These are phyloP conservation scores for Spermophilus dauricus DNA, from an alignment of 2,113 vertebrate species.

Conservation along the genomic window DNA sequence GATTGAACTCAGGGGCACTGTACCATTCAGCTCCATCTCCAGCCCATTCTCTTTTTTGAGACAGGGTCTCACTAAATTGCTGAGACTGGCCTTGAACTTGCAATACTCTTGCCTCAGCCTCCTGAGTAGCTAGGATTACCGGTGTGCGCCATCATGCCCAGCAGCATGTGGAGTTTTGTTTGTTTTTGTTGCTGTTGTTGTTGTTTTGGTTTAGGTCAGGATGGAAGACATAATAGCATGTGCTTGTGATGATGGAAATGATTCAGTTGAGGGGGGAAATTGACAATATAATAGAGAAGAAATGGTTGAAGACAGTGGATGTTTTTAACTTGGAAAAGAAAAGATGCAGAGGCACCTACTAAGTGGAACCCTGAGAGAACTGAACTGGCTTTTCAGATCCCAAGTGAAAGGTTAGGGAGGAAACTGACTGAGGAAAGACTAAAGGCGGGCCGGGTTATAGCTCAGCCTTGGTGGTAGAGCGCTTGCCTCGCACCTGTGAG, in stretches of 20 bases:
- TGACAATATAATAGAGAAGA: neutral
- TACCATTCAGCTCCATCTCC: too few relatives aligned
- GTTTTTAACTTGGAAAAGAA: neutral
- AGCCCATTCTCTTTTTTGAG: too few relatives aligned
- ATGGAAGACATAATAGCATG: neutral
- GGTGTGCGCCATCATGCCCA: too few relatives aligned
- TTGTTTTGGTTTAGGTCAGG: neutral
- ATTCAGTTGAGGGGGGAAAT: neutral
- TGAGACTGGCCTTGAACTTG: too few relatives aligned
- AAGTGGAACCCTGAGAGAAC: neutral
- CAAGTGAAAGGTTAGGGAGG: neutral
- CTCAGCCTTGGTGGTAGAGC: too few relatives aligned
- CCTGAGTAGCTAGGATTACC: too few relatives aligned
- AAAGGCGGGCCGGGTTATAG: too few relatives aligned
- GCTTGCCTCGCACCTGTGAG: too few relatives aligned
- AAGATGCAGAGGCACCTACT: neutral
- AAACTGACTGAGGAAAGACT: neutral
- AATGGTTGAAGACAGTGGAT: neutral
- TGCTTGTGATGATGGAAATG: neutral
- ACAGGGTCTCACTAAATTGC: too few relatives aligned
- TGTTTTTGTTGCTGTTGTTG: too few relatives aligned
- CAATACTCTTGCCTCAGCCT: too few relatives aligned
- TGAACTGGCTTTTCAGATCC: neutral
- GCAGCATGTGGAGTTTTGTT: neutral
- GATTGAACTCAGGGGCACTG: too few relatives aligned